Percentiles rank a stretch among this genome's conserved stretches.
Conservation (phyloP, 2,797 vertebrate genomes). For the Gambelia wislizenii region DNA sequence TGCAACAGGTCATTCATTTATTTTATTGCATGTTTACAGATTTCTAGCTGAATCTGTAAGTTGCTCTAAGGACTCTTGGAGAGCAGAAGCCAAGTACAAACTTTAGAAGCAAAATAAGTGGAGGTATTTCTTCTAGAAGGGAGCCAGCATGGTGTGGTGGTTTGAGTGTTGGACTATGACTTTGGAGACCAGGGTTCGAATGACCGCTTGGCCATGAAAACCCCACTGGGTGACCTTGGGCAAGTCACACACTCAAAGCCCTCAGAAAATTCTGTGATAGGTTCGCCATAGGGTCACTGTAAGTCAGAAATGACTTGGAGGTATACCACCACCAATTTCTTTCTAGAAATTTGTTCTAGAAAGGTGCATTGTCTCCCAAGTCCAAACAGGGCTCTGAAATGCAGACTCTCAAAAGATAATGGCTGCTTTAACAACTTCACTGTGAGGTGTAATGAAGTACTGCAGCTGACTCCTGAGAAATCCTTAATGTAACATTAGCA, state of each 20-base stretch:
- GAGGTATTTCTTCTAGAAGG: not conserved
- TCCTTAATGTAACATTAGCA: accelerated
- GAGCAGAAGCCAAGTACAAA: not conserved
- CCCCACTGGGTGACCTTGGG: no score
- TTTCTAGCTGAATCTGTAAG: not conserved
- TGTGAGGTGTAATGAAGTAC: conserved; percentile 16
- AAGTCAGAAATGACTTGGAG: no score
- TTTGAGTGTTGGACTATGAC: no score
- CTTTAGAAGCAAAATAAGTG: not conserved
- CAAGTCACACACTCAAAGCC: no score
- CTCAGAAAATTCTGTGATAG: no score
- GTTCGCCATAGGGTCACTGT: no score
- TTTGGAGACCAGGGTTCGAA: no score
- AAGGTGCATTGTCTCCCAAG: not conserved
- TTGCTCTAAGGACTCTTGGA: not conserved
- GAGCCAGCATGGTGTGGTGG: no score
- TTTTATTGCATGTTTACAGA: not conserved
- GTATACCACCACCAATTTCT: no score
- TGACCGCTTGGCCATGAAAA: no score
- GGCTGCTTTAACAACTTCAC: not conserved
- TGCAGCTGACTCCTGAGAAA: not conserved
- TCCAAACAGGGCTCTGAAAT: not conserved
- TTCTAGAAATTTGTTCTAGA: not conserved
- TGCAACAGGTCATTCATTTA: not conserved
- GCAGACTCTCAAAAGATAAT: not conserved